Evolutionary conservation across 2,113 vertebrate genomes (phyloP).

Genomic region (human): GRCh38 chr7:110843501-110844000

Average conservation of each 20-base stretch:
- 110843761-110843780: neutral
- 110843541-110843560: neutral
- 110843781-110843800: neutral
- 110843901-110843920: fast-evolving
- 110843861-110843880: too few species aligned
- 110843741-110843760: neutral
- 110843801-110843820: neutral
- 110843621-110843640: neutral
- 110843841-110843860: neutral
- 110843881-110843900: neutral
- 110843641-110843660: neutral
- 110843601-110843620: neutral
- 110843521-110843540: neutral
- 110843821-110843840: neutral
- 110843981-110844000: neutral
- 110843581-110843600: neutral
- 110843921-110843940: neutral
- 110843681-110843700: neutral
- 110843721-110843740: neutral
- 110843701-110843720: neutral
- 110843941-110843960: neutral
- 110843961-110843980: neutral
- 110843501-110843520: neutral
- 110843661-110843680: neutral
- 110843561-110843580: neutral